These are phyloP conservation scores for Chirona hameri DNA, from an alignment of 2,888 invertebrate genomes.

Conservation along the genomic window DNA sequence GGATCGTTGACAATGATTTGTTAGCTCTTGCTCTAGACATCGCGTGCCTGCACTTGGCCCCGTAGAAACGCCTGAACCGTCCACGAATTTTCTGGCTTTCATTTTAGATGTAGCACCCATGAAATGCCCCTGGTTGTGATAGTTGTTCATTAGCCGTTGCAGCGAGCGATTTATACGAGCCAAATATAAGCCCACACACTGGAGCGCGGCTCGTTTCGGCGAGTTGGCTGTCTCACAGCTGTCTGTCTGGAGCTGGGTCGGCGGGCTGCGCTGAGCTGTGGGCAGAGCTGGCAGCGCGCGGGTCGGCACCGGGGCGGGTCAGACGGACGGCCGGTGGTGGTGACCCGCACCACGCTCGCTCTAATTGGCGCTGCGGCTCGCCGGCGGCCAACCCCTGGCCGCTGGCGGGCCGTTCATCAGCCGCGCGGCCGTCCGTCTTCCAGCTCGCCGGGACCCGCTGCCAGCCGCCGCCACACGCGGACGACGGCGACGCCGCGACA, in stretches of 20 bases:
- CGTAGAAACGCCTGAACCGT: background rate
- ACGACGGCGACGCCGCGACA: no score
- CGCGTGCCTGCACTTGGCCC: background rate
- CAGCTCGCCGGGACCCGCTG: background rate
- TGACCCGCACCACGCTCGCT: background rate
- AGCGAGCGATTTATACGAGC: background rate
- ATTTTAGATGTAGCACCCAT: background rate
- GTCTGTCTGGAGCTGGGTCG: no score
- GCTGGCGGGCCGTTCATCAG: background rate
- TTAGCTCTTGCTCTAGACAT: no score
- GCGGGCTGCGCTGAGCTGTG: background rate
- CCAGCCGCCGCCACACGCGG: no score
- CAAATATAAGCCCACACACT: background rate
- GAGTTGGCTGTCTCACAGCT: no score
- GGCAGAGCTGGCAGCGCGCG: background rate
- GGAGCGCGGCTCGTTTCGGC: no score
- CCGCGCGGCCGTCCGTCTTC: background rate
- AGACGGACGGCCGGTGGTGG: background rate
- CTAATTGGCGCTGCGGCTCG: background rate
- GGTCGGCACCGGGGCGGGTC: background rate
- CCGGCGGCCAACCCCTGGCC: background rate
- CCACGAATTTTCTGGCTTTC: background rate
- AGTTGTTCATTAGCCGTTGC: background rate
- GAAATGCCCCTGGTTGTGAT: constrained; percentile 4
- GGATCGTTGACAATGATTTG: no score